These are phyloP conservation scores for Lonchura striata DNA, from an alignment of 2,113 vertebrate species.

Conservation along the genomic window DNA sequence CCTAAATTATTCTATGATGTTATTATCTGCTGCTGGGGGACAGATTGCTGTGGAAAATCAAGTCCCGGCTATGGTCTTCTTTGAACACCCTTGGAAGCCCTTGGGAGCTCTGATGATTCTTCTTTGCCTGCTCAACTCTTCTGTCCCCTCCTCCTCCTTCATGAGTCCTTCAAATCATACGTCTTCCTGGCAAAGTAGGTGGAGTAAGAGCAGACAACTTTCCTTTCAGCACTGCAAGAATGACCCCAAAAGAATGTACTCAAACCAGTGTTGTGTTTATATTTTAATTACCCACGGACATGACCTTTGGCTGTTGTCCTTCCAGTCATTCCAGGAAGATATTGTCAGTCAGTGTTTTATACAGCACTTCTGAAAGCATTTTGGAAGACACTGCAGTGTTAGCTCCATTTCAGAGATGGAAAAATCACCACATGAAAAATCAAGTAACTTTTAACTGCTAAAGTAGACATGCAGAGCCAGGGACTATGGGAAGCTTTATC, in stretches of 20 bases:
- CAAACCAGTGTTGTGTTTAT: neutral
- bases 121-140: neutral
- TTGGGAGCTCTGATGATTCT: neutral
- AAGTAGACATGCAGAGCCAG: neutral
- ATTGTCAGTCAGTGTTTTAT: neutral
- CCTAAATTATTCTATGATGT: neutral
- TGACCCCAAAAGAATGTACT: constrained; percentile 1
- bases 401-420: neutral
- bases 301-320: neutral
- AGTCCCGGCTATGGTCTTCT: neutral
- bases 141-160: neutral
- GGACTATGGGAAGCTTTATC: neutral
- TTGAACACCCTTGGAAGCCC: neutral
- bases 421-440: neutral
- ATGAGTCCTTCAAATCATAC: neutral
- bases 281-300: neutral
- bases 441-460: neutral
- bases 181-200: neutral
- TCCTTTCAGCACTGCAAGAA: neutral
- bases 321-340: neutral
- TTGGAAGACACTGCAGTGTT: neutral
- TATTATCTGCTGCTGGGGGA: neutral
- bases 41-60: neutral
- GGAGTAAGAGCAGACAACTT: neutral
- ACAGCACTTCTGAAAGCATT: neutral